Evolutionary conservation across 92 coral and sea anemone species (phyloP).

Genomic region (Porites evermanni): DNA sequence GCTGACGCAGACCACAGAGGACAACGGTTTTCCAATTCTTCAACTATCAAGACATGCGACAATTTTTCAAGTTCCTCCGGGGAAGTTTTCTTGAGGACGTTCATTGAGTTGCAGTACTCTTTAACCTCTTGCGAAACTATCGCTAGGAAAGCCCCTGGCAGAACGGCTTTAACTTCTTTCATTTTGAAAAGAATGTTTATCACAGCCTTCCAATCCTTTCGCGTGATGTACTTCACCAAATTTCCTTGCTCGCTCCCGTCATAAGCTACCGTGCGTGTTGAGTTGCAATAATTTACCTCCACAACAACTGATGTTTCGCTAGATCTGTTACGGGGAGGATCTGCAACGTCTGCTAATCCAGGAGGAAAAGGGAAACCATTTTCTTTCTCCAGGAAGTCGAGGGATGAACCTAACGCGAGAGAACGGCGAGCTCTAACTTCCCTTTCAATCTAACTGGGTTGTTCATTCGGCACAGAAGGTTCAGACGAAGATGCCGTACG

Average conservation of each 20-base stretch:
- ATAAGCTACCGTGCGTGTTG: background rate
- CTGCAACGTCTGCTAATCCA: background rate
- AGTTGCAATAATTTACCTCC: background rate
- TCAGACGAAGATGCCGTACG: too few species aligned
- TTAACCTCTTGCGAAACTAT: background rate
- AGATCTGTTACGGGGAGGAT: background rate
- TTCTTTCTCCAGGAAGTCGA: background rate
- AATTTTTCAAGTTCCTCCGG: background rate
- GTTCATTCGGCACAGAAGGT: too few species aligned
- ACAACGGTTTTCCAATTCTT: background rate
- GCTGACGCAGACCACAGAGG: conserved; percentile 22
- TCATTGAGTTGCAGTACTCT: background rate
- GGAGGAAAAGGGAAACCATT: background rate
- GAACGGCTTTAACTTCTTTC: background rate
- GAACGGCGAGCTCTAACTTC: too few species aligned
- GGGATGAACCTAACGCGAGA: too few species aligned
- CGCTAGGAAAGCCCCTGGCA: background rate
- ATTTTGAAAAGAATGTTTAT: conserved; percentile 2
- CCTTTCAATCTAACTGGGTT: too few species aligned
- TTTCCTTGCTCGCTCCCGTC: background rate
- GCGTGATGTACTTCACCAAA: conserved; percentile 1
- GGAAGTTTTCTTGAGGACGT: conserved; percentile 4
- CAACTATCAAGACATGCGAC: background rate
- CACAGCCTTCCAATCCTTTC: conserved; percentile 11
- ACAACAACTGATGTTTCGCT: background rate